Base-by-base conservation (phyloP, 2,797 vertebrate species). In the Hoplostethus mediterraneus region DNA sequence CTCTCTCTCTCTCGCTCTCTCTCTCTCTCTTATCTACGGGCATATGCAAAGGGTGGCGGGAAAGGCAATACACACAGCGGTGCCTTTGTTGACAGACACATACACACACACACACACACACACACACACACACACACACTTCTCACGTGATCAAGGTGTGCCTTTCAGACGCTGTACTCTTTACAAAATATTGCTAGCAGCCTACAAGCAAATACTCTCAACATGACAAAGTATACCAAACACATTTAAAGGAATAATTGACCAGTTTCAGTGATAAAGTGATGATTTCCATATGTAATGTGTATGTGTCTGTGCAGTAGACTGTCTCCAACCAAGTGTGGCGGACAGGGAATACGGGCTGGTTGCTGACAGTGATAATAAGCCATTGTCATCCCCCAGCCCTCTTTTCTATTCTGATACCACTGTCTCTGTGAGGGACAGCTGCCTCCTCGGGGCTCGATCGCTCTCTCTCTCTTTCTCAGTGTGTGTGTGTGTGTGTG, bases 1-100 rank as follows among this genome's bases (percentile, higher is more conserved):
- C 28, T 70, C 49, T 74, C 60, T 82, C 75, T 82, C 77, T 71
- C 69, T 66, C 64, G 1, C 21, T 21, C 21, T 21, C 21, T 21
- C 21, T 21, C 21, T 47, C 63, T 55, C 77, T 82, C 85, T 91
- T 94, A 95, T 95, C 94, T 91, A 88, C 82, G 75, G 84, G 73
- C 84, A 31, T 94, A 95, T 95, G 95, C 94, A 95, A 95, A 95
- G 86, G 81, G 82, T 71, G 85, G 85, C 63, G 83, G 85, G 86
- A 84, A 86, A 82, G 80, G 59, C 74, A 64, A 66, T 54, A 51
- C 76, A 82, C 86, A 91, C 79, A 91, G 87, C 74, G 42, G 69
- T 9, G 74, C 78, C 86, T 91, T 89, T 93, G 90, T 93, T 90
- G 83, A 88, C 87, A 87, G 84, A 75, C 60, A 64, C 66, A 47